These are phyloP conservation scores for Aphodius sticticus DNA, from an alignment of 2,888 invertebrate species.

Conservation along the genomic window DNA sequence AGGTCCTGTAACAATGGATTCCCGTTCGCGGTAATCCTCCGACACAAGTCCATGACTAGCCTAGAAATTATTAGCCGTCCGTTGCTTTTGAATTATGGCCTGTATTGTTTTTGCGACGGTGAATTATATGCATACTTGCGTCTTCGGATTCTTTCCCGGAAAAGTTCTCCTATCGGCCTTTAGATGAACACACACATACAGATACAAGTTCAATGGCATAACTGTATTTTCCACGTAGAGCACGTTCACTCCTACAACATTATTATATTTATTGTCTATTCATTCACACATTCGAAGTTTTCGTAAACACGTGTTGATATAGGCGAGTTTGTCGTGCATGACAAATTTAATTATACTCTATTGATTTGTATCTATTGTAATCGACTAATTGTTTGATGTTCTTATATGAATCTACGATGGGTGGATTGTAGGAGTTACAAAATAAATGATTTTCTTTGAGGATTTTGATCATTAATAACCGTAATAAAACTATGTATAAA, in stretches of 20 bases:
- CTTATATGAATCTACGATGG: no score
- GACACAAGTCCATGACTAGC: not conserved
- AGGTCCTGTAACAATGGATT: not conserved
- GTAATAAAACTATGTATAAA: no score
- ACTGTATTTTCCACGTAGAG: not conserved
- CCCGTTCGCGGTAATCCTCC: not conserved
- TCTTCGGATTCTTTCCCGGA: not conserved
- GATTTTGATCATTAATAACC: no score
- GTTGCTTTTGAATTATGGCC: not conserved
- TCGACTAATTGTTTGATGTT: no score
- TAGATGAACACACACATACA: not conserved
- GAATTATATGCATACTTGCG: not conserved
- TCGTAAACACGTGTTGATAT: no score
- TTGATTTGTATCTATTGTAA: no score
- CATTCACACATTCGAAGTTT: not conserved
- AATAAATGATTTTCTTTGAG: no score
- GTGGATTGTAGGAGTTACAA: no score
- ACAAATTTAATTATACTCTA: no score
- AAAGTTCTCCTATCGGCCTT: not conserved
- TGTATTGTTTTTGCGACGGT: slow-evolving; percentile 4
- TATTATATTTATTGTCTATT: not conserved
- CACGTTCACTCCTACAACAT: not conserved
- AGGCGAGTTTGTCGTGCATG: no score
- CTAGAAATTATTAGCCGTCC: slow-evolving; percentile 4
- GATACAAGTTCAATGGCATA: not conserved